A percentile compares a stretch with the other conserved stretches of the same genome.
Conservation (phyloP, 2,113 vertebrate genomes). For the Gasterosteus nipponicus region DNA sequence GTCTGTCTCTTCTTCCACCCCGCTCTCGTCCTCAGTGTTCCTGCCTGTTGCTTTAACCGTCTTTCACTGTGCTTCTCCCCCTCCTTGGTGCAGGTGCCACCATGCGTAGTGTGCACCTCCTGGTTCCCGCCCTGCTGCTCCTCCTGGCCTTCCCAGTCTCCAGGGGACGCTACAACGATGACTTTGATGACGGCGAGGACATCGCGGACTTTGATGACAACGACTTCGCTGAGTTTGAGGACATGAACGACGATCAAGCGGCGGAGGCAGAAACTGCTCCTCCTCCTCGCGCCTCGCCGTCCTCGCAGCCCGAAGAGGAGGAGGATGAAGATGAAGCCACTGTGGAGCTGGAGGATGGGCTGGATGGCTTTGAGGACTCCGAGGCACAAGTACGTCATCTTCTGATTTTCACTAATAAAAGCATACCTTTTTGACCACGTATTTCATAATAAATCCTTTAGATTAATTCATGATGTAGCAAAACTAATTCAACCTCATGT, state of each 20-base stretch:
- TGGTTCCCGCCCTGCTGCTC: conserved; percentile 73
- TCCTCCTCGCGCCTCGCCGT: conserved; percentile 74
- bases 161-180: conserved; percentile 85
- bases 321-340: conserved; percentile 94
- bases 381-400: conserved; percentile 84
- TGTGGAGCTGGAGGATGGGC: conserved; percentile 93
- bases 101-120: conserved; percentile 67
- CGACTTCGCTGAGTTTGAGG: conserved; percentile 98
- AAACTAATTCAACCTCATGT: background rate
- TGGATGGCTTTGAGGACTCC: conserved; percentile 92
- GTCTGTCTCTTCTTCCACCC: background rate
- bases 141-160: conserved; percentile 73
- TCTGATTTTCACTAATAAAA: background rate
- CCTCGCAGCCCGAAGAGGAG: conserved; percentile 74
- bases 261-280: conserved; percentile 78
- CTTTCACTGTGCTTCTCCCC: background rate
- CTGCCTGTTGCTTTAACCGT: background rate
- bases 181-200: conserved; percentile 96
- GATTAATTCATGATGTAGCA: background rate
- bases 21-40: conserved; percentile 6
- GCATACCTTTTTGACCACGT: background rate
- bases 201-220: conserved; percentile 96
- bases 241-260: conserved; percentile 85
- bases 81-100: conserved; percentile 42
- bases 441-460: background rate